phyloP scores from a whole-genome alignment of 2,888 invertebrate genomes.

The Graphium colonna region DNA sequence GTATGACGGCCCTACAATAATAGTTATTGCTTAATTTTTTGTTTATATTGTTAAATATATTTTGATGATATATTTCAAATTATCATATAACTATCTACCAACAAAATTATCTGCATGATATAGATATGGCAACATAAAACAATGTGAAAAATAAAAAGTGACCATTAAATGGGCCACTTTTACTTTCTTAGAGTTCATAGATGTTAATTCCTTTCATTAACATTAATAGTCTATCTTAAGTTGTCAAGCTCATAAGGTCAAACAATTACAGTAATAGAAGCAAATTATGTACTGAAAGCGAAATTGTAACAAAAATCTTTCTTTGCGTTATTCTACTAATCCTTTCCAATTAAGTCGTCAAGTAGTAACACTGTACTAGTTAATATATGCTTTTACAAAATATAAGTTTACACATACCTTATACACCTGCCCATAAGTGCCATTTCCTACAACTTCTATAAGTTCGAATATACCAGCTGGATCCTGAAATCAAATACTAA shows the following conservation, averaged over 20 bases:
- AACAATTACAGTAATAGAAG: constrained; percentile 14
- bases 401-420: constrained; percentile 84
- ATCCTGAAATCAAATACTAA: constrained; percentile 86
- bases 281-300: constrained; percentile 7
- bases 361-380: background rate
- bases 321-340: background rate
- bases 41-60: background rate
- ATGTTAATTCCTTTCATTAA: constrained; percentile 62
- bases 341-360: background rate
- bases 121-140: too few relatives aligned
- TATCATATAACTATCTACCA: too few relatives aligned
- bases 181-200: constrained; percentile 28
- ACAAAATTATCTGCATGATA: too few relatives aligned
- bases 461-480: constrained; percentile 99
- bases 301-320: background rate
- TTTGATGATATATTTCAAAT: too few relatives aligned
- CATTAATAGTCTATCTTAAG: constrained; percentile 47
- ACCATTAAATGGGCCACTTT: constrained; percentile 26
- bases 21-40: background rate
- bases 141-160: constrained; percentile 6
- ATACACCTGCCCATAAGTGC: constrained; percentile 99
- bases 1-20: constrained; percentile 95
- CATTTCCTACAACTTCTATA: constrained; percentile 99
- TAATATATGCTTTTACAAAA: background rate
- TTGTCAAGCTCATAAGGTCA: constrained; percentile 26